A percentile compares a stretch with the other conserved stretches of the same genome.
Conservation (phyloP, 1,140 invertebrate species). For the Macrocentrus cingulum region DNA sequence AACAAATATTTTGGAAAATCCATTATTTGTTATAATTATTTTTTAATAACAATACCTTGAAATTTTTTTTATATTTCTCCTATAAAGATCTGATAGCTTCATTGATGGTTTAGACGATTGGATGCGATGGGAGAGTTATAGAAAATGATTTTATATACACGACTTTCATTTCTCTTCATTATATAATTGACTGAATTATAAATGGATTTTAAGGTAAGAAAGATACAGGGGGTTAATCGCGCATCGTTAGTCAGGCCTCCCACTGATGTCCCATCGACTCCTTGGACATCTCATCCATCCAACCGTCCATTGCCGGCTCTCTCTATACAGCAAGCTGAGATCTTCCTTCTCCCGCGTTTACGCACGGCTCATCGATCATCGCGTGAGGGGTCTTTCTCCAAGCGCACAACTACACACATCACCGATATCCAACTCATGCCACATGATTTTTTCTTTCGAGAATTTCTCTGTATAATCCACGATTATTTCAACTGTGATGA, state of each 20-base stretch:
- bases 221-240: slow-evolving; percentile 18
- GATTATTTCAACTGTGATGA: too few relatives aligned
- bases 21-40: too few relatives aligned
- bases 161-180: slow-evolving; percentile 6
- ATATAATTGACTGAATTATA: slow-evolving; percentile 12
- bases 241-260: slow-evolving; percentile 26
- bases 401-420: neutral
- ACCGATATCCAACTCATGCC: too few relatives aligned
- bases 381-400: neutral
- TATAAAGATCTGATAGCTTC: too few relatives aligned
- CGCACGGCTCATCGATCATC: slow-evolving; percentile 14
- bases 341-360: slow-evolving; percentile 18
- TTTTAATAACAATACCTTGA: too few relatives aligned
- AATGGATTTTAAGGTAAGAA: slow-evolving; percentile 18
- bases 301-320: slow-evolving; percentile 2
- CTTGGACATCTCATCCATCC: slow-evolving; percentile 16
- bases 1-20: too few relatives aligned
- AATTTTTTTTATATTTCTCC: too few relatives aligned
- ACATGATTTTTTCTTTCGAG: too few relatives aligned
- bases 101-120: too few relatives aligned
- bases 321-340: slow-evolving; percentile 10
- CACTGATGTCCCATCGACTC: slow-evolving; percentile 18
- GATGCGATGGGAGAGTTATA: too few relatives aligned
- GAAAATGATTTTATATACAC: neutral
- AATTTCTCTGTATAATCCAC: too few relatives aligned